Evolutionary conservation across 2,888 invertebrate genomes (phyloP).

Genomic region (Strigamia transsilvanica): DNA sequence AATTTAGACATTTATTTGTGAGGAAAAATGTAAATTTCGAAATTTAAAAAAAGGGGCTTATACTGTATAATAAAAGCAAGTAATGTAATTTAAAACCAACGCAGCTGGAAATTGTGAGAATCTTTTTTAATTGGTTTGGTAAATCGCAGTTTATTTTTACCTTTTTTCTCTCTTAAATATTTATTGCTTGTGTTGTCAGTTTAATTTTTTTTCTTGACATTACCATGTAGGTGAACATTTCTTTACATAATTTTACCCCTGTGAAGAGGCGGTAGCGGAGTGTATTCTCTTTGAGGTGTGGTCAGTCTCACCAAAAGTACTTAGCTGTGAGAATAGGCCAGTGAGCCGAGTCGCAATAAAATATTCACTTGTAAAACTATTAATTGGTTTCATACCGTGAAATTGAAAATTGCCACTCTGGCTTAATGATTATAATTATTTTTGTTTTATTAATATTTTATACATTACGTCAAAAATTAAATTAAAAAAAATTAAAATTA

Average conservation of each 20-base stretch:
- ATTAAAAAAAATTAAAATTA: too few relatives aligned
- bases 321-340: not conserved
- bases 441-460: not conserved
- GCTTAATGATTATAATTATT: not conserved
- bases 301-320: not conserved
- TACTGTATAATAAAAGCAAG: too few relatives aligned
- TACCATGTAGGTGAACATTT: not conserved
- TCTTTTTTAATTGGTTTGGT: conserved; percentile 21
- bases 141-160: not conserved
- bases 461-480: not conserved
- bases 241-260: not conserved
- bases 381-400: not conserved
- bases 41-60: too few relatives aligned
- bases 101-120: not conserved
- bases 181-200: not conserved
- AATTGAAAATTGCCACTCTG: not conserved
- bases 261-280: not conserved
- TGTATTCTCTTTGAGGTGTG: not conserved
- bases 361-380: not conserved
- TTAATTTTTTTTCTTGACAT: not conserved
- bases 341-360: conserved; percentile 10
- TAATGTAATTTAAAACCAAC: too few relatives aligned
- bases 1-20: too few relatives aligned
- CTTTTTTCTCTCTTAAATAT: not conserved
- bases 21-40: too few relatives aligned